Percentiles rank a stretch among this genome's conserved stretches.
Evolutionary conservation across 2,888 invertebrate species (phyloP).

Genomic region (Tromatobia lineatoria): DNA sequence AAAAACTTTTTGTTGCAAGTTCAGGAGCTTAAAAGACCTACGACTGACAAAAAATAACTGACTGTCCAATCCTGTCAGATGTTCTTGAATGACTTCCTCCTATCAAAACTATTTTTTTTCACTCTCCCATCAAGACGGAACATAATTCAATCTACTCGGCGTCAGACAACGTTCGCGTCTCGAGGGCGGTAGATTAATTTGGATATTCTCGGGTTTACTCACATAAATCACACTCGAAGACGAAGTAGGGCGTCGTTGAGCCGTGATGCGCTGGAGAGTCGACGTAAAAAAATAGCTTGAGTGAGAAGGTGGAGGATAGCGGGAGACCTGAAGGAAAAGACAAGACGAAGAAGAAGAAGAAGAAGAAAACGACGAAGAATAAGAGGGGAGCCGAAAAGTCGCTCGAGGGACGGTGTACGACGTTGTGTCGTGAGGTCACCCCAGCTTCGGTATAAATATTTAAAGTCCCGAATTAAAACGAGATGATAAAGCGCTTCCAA

Average conservation of each 20-base stretch:
- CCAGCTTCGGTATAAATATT: conserved; percentile 82
- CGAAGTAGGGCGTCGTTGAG: conserved; percentile 63
- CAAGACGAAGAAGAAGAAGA: conserved; percentile 6
- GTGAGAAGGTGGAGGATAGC: conserved; percentile 45
- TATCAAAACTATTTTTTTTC: conserved; percentile 12
- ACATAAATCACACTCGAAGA: conserved; percentile 71
- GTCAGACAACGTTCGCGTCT: conserved; percentile 47
- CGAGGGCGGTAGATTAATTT: conserved; percentile 70
- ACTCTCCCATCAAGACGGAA: conserved; percentile 39
- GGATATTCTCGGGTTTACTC: conserved; percentile 70
- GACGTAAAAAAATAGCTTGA: conserved; percentile 74
- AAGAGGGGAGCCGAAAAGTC: conserved; percentile 32
- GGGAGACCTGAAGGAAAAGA: conserved; percentile 33
- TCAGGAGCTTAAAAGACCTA: not conserved
- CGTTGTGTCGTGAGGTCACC: conserved; percentile 81
- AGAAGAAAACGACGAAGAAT: conserved; percentile 6
- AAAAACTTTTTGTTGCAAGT: too few species aligned
- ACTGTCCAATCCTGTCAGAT: conserved; percentile 23
- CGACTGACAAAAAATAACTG: not conserved
- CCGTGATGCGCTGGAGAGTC: conserved; percentile 62
- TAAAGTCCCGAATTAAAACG: conserved; percentile 83
- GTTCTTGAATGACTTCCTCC: conserved; percentile 1
- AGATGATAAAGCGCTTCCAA: conserved; percentile 83
- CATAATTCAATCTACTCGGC: conserved; percentile 64
- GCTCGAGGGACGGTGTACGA: conserved; percentile 14